Base-by-base conservation (phyloP, 2,113 vertebrate species). In the Trematocara marginatum region DNA sequence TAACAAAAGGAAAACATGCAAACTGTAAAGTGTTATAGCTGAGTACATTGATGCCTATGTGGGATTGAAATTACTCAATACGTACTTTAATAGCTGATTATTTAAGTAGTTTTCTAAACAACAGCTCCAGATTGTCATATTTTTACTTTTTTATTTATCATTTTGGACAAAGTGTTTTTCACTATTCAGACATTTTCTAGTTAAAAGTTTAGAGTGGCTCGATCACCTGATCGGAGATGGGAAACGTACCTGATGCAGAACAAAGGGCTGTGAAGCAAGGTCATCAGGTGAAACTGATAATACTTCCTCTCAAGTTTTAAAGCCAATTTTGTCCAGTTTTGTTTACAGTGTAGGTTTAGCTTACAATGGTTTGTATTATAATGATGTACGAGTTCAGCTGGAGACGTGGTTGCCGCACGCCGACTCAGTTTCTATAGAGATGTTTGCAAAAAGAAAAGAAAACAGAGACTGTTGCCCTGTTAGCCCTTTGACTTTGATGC, bases 391-490 rank as follows among this genome's bases (percentile, higher is more conserved):
- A 13, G 15, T 71, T 79, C 26, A 61, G 52, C 7, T 79, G 12
- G 12, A 78, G 12, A 9, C 5, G 13, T 12, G 0, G 7, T n/a
- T n/a, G 26, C 23, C 2, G 1, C 8, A 12, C 31, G 13, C 20
- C 2, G 4, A 69, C 4, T 11, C 4, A 1, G 66, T 85, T 87
- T 59, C 83, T 83, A 23, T 38, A 20, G 54, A 59, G 31, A 76
- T 23, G n/a, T 29, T 66, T 59, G 18, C 23, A 53, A 54, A 81
- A 66, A 49, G 80, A 78, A 71, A 49, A 3, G 38, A 51, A 49
- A 53, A 74, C 15, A 4, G 38, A 40, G 9, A 26, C 20, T 2
- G 10, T 42, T 81, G 42, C 42, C 12, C 26, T 47, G 9, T 81
- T 51, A 11, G 51, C 42, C 8, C 40, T 61, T 80, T n/a, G 1